Percentiles rank a stretch among this genome's conserved stretches.
Conservation (phyloP, 2,113 vertebrate species). For the Heloderma charlesbogerti region DNA sequence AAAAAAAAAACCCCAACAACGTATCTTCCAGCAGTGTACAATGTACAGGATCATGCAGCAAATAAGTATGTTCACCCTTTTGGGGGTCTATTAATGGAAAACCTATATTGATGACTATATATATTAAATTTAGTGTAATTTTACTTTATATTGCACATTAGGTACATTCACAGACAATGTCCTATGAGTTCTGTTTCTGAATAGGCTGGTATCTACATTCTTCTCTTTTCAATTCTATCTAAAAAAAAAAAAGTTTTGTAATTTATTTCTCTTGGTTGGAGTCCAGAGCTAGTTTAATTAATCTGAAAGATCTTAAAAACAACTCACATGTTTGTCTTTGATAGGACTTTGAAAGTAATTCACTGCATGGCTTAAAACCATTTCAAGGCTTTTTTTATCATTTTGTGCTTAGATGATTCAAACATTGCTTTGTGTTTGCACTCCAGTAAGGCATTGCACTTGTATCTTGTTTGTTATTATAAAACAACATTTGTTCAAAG, state of each 20-base stretch:
- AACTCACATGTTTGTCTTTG: not conserved
- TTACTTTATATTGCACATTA: not conserved
- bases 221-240: not conserved
- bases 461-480: slow-evolving; percentile 14
- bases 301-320: slow-evolving; percentile 3
- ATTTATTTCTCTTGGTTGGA: not conserved
- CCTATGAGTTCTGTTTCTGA: not conserved
- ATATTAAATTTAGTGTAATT: not conserved
- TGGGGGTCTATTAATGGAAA: not conserved
- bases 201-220: not conserved
- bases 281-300: not conserved
- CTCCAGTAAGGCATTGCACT: not conserved
- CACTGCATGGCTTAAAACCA: slow-evolving; percentile 1
- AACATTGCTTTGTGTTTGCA: slow-evolving; percentile 5
- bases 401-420: slow-evolving; percentile 16
- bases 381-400: slow-evolving; percentile 9
- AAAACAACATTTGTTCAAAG: slow-evolving; percentile 24
- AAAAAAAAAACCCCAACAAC: not conserved
- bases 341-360: slow-evolving; percentile 10
- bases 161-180: not conserved
- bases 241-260: not conserved
- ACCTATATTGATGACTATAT: not conserved
- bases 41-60: not conserved
- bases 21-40: not conserved
- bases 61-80: not conserved